Evolutionary conservation across 2,888 invertebrate genomes (phyloP).

Genomic region (Toxonevra muliebris): DNA sequence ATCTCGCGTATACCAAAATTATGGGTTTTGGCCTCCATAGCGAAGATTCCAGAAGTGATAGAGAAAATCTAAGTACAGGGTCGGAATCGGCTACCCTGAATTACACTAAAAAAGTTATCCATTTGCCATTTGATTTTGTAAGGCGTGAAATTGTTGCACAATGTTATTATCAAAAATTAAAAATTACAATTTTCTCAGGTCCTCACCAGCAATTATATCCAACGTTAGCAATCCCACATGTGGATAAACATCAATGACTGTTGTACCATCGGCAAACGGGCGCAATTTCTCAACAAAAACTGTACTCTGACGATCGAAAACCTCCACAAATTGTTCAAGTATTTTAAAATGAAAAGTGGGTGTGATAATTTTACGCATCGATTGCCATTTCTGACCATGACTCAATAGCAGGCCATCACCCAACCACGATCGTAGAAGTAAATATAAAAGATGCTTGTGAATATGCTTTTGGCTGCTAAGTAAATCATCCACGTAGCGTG

Average conservation of each 20-base stretch:
- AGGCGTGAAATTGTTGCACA: too few relatives aligned
- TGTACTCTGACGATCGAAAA: conserved; percentile 73
- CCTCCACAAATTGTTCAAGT: conserved; percentile 75
- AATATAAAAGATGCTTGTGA: conserved; percentile 53
- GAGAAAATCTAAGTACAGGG: too few relatives aligned
- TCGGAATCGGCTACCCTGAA: too few relatives aligned
- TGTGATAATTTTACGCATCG: conserved; percentile 76
- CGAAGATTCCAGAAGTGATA: too few relatives aligned
- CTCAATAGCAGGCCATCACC: conserved; percentile 59
- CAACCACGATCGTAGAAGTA: conserved; percentile 55
- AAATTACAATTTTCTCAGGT: background rate
- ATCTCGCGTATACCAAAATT: too few relatives aligned
- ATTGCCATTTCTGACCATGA: conserved; percentile 69
- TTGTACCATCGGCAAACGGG: conserved; percentile 50
- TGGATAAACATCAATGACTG: conserved; percentile 70
- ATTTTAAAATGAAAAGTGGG: conserved; percentile 84
- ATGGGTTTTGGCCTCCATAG: too few relatives aligned
- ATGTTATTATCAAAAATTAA: background rate
- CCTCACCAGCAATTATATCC: conserved; percentile 67
- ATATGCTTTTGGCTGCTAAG: conserved; percentile 53
- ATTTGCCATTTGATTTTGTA: too few relatives aligned
- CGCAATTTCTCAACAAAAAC: conserved; percentile 69
- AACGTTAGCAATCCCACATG: conserved; percentile 70
- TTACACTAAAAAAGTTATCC: background rate
- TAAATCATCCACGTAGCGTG: conserved; percentile 50